Evolutionary conservation across 2,888 invertebrate species (phyloP).

Genomic region (Exocentrus adspersus): DNA sequence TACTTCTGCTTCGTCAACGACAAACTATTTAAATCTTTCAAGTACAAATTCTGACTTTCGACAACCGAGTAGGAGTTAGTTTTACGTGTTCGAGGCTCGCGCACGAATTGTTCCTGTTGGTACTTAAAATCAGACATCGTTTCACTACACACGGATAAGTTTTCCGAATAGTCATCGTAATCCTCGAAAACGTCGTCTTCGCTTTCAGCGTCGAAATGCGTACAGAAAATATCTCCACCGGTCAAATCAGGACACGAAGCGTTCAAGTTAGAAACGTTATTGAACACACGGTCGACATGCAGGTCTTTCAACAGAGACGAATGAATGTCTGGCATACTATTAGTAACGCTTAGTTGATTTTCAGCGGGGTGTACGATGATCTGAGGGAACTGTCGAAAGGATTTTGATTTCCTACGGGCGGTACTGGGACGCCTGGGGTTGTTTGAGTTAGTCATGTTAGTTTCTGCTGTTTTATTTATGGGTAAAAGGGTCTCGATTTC

Average conservation of each 20-base stretch:
- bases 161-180: constrained; percentile 35
- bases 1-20: constrained; percentile 27
- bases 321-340: constrained; percentile 59
- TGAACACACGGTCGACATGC: constrained; percentile 30
- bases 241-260: constrained; percentile 57
- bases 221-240: constrained; percentile 41
- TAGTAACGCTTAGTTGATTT: constrained; percentile 53
- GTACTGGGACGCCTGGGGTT: constrained; percentile 46
- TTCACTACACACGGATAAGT: constrained; percentile 35
- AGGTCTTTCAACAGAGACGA: constrained; percentile 31
- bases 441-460: constrained; percentile 26
- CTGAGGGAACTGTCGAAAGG: constrained; percentile 56
- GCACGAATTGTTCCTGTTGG: constrained; percentile 11
- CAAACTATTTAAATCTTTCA: constrained; percentile 22
- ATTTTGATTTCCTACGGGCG: constrained; percentile 54
- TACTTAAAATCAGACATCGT: constrained; percentile 25
- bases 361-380: constrained; percentile 57
- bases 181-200: constrained; percentile 29
- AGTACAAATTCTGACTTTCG: constrained; percentile 34
- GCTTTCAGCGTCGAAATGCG: constrained; percentile 27
- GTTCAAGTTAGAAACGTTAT: constrained; percentile 53
- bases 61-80: constrained; percentile 30
- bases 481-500: constrained; percentile 60
- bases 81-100: constrained; percentile 34
- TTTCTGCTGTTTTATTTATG: constrained; percentile 44